Evolutionary conservation across 2,888 invertebrate species (phyloP).

Genomic region (Amphiduros pacificus): DNA sequence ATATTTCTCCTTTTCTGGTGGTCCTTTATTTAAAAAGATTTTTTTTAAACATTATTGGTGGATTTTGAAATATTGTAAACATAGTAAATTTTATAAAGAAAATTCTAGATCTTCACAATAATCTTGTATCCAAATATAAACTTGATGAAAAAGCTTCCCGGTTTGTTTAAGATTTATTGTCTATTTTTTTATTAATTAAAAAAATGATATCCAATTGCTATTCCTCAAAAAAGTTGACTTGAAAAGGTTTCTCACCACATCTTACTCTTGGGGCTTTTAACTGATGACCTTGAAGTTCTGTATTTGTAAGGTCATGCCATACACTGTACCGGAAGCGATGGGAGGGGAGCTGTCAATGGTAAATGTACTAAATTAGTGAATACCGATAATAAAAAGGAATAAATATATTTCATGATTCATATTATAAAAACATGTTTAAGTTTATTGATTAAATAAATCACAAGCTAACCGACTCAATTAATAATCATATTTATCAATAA

Average conservation of each 20-base stretch:
- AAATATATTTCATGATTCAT: too few species aligned
- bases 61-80: too few species aligned
- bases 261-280: conserved; percentile 51
- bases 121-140: too few species aligned
- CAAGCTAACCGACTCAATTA: too few species aligned
- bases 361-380: too few species aligned
- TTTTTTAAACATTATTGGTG: neutral
- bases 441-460: too few species aligned
- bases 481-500: too few species aligned
- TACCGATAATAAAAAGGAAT: too few species aligned
- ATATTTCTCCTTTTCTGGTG: conserved; percentile 40
- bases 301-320: conserved; percentile 49
- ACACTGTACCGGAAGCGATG: conserved; percentile 46
- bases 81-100: too few species aligned
- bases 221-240: neutral
- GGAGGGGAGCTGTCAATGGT: conserved; percentile 52
- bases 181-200: neutral
- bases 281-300: conserved; percentile 40
- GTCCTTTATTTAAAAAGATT: conserved; percentile 32
- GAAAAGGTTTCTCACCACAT: conserved; percentile 33
- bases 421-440: too few species aligned
- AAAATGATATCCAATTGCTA: neutral
- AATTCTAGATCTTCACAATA: too few species aligned
- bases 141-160: neutral
- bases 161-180: neutral